Base-by-base conservation (phyloP, 2,888 invertebrate species). In the Chorisops tibialis region DNA sequence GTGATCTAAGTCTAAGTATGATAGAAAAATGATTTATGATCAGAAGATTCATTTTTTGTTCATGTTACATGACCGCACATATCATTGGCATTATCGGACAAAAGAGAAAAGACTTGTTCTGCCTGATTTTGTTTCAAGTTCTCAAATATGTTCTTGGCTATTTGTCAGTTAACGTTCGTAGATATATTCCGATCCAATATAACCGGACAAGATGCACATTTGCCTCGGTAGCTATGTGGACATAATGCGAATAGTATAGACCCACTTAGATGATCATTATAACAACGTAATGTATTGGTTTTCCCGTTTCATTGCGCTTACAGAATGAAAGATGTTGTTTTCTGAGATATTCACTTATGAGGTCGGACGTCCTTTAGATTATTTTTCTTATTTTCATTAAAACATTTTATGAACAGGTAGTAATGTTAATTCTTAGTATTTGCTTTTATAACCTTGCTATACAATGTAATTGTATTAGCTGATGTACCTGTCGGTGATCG, bases 81-180 rank as follows among this genome's bases (percentile, higher is more conserved):
- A 45, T 45, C 19, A 37, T 51, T 14, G 37, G 19, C 37, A 37
- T 51, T 37, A 51, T 51, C 37, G 51, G 38, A 37, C 51, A 51
- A 37, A 37, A 37, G 38, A 51, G 37, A 12, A 12, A 19, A 18
- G 14, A 37, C 51, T 51, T 37, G 51, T 51, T 35, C n/a, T 30
- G 50, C 50, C 37, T 50, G 51, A 18, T 48, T 22, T 21, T 7
- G n/a, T 18, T 16, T 19, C 21, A 21, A 22, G 22, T 22, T 48
- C 48, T 48, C 48, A 51, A 51, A 51, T 51, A 51, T 37, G 51
- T 51, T 37, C 51, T 51, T 51, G 38, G 18, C 51, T 51, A 51
- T 51, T 51, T 51, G 51, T 51, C 51, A 51, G 14, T 37, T 37
- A 51, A 12, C 51, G 22, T 51, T 51, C 37, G 12, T 24, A 35